Base-by-base conservation (phyloP, 1,140 invertebrate species). In the Orchesella cincta region DNA sequence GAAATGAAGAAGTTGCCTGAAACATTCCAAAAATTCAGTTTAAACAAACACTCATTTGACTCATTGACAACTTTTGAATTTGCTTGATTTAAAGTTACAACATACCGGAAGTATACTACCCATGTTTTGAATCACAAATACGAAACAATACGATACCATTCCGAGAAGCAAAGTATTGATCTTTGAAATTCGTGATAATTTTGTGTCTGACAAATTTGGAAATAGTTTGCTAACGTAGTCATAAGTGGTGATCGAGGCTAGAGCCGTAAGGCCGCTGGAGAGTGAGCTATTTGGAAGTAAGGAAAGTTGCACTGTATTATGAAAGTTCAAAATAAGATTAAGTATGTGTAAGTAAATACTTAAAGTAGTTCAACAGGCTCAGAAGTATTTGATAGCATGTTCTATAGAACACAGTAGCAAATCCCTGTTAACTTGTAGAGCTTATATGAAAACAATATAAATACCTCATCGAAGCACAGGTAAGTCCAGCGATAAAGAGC, bases 61-160 rank as follows among this genome's bases (percentile, higher is more conserved):
- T n/a, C n/a, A n/a, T n/a, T n/a, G n/a, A n/a, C n/a, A n/a, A n/a
- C n/a, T n/a, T n/a, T n/a, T n/a, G n/a, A n/a, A n/a, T n/a, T n/a
- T n/a, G n/a, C n/a, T n/a, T n/a, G n/a, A n/a, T n/a, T n/a, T n/a
- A n/a, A 46, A 46, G 8, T 12, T 46, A 20, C 2, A 12, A 46
- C 80, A 71, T 80, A 82, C 81, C 14, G 81, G 79, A 5, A 80
- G 54, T 20, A 82, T 79, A 31, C 64, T 77, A 1, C 79, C 79
- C 75, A 79, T 80, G 67, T 80, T 76, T 54, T 82, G 76, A 39
- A 80, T 72, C 0, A 78, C 79, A 64, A 82, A 82, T 8, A 82
- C 79, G 54, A 82, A 80, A 20, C 46, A 29, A 35, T 79, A 82
- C 0, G 81, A 80, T 1, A 80, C 52, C 33, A 82, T 36, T 64